Base-by-base conservation (phyloP, 2,113 vertebrate species). In the Muntiacus muntjak region DNA sequence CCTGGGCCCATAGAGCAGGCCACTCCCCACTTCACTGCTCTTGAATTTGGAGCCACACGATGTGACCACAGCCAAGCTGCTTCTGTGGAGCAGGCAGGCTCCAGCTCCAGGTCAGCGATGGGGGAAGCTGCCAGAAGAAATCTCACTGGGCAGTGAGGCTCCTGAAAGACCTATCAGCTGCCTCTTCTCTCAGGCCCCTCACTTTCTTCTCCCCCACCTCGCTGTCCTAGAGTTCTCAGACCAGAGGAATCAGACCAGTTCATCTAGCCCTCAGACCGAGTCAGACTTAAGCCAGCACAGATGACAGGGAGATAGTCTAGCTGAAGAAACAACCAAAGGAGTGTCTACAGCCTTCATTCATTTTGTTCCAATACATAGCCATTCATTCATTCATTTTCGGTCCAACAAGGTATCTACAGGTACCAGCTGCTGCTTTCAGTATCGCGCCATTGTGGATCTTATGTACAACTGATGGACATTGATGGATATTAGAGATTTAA, bases 51-150 rank as follows among this genome's bases (percentile, higher is more conserved):
- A 91, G 47, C 21, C 30, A 12, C 21, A 62, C 33, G 15, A 13
- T 64, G 52, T n/a, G 88, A 89, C 82, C 12, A 26, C 57, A 74
- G 81, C 78, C 52, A 86, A 21, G n/a, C 50, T 89, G 76, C 78
- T 62, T 36, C 52, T 45, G n/a, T 55, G 19, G 33, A 67, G 43
- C 16, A 6, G 60, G n/a, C 58, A 30, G 87, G 40, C 33, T 7
- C 58, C 25, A 19, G 90, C n/a, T 83, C 88, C 21, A 5, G 17
- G 91, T 74, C 94, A 76, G 36, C 12, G 74, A 28, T 23, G 1
- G 2, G 1, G 81, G 58, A 62, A 74, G 64, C 54, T 43, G 91
- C 90, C 94, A 89, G 74, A 57, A 58, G 76, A 97, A 97, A 97
- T 28, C 82, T 88, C 85, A 28, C 45, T 23, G 19, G 40, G 43